These are phyloP conservation scores for Tyrophagus putrescentiae DNA, from an alignment of 1,140 invertebrate species.

Conservation along the genomic window DNA sequence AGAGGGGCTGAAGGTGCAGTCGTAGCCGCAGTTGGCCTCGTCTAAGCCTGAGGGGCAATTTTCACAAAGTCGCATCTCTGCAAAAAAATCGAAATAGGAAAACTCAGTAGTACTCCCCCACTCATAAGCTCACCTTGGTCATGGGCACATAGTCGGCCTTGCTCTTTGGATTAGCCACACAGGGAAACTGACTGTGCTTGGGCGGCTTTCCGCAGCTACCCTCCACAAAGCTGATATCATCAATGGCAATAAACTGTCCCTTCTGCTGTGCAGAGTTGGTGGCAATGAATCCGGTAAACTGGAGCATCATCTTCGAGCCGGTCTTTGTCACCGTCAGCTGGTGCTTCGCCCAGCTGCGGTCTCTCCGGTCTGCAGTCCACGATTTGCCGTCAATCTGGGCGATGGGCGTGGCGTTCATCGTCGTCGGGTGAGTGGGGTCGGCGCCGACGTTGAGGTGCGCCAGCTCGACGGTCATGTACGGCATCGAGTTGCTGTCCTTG, in stretches of 20 bases:
- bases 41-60: background rate
- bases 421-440: too few species aligned
- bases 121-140: background rate
- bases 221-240: constrained; percentile 22
- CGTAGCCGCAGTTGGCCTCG: constrained; percentile 1
- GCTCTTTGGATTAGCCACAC: background rate
- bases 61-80: background rate
- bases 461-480: too few species aligned
- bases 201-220: constrained; percentile 6
- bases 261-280: background rate
- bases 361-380: too few species aligned
- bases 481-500: constrained; percentile 16
- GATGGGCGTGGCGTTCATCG: too few species aligned
- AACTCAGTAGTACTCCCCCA: too few species aligned
- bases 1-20: background rate
- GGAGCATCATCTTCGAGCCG: constrained; percentile 7
- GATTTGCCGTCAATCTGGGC: too few species aligned
- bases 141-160: background rate
- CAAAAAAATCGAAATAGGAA: background rate
- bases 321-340: background rate
- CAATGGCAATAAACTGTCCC: constrained; percentile 23
- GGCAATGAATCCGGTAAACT: background rate
- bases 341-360: background rate
- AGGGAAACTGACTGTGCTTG: background rate
- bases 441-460: too few species aligned